A percentile compares a stretch with the other conserved stretches of the same genome.
Conservation (phyloP, 2,888 invertebrate genomes). For the Macrosiphum euphorbiae region DNA sequence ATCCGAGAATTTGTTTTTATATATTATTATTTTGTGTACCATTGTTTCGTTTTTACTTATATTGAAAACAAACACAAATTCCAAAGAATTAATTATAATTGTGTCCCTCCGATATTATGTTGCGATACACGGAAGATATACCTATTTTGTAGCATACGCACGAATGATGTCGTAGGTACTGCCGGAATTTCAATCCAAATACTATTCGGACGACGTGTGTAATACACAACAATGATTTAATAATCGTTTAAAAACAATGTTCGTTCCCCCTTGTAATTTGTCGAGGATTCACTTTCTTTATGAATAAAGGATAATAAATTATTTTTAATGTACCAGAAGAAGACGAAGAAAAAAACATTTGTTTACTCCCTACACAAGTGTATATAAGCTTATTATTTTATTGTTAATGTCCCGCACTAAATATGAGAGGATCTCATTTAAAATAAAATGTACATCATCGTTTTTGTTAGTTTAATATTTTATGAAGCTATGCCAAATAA, state of each 20-base stretch:
- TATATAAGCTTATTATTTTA: slow-evolving; percentile 28
- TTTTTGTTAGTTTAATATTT: background rate
- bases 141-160: background rate
- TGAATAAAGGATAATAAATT: background rate
- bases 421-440: slow-evolving; percentile 22
- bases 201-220: background rate
- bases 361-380: background rate
- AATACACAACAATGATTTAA: background rate
- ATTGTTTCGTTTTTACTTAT: background rate
- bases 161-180: background rate
- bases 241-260: slow-evolving; percentile 25
- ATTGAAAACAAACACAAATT: background rate
- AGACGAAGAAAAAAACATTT: background rate
- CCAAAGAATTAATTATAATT: background rate
- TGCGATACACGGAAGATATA: background rate
- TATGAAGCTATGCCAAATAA: background rate
- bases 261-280: slow-evolving; percentile 20
- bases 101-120: background rate
- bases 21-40: background rate
- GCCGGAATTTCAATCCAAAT: slow-evolving; percentile 1
- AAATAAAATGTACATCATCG: background rate
- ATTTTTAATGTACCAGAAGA: slow-evolving; percentile 43
- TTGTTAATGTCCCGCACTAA: slow-evolving; percentile 2
- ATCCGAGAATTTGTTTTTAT: background rate
- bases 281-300: background rate